Evolutionary conservation across 1,140 invertebrate genomes (phyloP).

Genomic region (Parapsyche elsis): DNA sequence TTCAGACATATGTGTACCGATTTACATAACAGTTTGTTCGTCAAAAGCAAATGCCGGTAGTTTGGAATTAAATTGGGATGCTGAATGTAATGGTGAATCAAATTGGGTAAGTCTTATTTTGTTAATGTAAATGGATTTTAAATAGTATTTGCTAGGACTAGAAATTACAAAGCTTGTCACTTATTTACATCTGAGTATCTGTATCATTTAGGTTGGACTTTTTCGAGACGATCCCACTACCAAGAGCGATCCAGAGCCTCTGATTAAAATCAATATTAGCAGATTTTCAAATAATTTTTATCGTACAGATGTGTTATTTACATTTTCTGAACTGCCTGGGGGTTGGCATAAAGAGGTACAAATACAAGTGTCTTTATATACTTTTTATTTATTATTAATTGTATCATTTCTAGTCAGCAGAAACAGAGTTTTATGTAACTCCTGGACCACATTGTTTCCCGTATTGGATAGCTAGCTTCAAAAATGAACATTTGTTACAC

Average conservation of each 20-base stretch:
- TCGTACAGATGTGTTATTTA: conserved; percentile 63
- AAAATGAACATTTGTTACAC: conserved; percentile 63
- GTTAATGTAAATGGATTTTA: too few species aligned
- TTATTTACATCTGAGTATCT: too few species aligned
- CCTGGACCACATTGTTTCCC: conserved; percentile 65
- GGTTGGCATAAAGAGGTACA: conserved; percentile 60
- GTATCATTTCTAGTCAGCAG: neutral
- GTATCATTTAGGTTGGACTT: conserved; percentile 37
- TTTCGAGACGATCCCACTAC: conserved; percentile 42
- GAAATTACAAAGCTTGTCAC: too few species aligned
- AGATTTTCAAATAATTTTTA: conserved; percentile 61
- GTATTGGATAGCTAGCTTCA: conserved; percentile 69
- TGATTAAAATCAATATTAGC: conserved; percentile 56
- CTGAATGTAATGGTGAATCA: neutral
- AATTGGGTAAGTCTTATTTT: neutral
- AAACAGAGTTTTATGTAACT: conserved; percentile 35
- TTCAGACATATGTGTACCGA: neutral
- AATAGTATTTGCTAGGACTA: too few species aligned
- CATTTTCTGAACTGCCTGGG: conserved; percentile 58
- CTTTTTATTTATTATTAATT: too few species aligned
- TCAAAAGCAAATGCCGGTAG: neutral
- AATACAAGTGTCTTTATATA: neutral
- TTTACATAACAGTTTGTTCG: neutral
- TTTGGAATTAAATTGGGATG: neutral
- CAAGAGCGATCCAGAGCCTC: conserved; percentile 16